A percentile compares a stretch with the other conserved stretches of the same genome.
Evolutionary conservation across 2,797 vertebrate species (phyloP).

Genomic region (Geotrypetes seraphini): DNA sequence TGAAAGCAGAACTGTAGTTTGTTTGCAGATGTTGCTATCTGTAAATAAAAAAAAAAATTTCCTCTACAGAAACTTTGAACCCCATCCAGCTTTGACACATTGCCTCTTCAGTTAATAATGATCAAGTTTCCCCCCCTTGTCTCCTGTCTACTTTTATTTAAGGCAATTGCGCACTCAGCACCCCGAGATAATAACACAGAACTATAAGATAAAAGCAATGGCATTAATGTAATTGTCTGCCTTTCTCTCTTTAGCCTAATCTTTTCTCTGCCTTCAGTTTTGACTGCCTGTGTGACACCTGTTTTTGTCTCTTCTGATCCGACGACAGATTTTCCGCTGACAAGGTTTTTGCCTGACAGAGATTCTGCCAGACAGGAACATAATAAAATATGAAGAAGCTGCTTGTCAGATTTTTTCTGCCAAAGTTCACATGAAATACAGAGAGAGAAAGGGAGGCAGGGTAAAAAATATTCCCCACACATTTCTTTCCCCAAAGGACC

Average conservation of each 20-base stretch:
- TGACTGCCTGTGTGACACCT: slow-evolving; percentile 90
- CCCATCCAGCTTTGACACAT: slow-evolving; percentile 64
- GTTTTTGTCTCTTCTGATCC: slow-evolving; percentile 89
- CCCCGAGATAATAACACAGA: slow-evolving; percentile 71
- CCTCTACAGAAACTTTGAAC: slow-evolving; percentile 69
- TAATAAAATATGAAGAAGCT: slow-evolving; percentile 96
- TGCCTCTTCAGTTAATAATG: slow-evolving; percentile 71
- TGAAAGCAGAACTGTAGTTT: slow-evolving; percentile 52
- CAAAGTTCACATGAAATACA: slow-evolving; percentile 73
- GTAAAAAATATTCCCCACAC: slow-evolving; percentile 45
- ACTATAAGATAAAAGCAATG: slow-evolving; percentile 78
- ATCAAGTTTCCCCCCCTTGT: slow-evolving; percentile 71
- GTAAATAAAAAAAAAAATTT: no score
- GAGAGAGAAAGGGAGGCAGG: slow-evolving; percentile 5
- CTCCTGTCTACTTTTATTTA: slow-evolving; percentile 66
- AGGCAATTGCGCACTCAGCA: slow-evolving; percentile 77
- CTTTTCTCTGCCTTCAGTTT: slow-evolving; percentile 62
- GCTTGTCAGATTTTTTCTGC: slow-evolving; percentile 86
- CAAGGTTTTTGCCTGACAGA: slow-evolving; percentile 85
- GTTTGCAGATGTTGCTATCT: slow-evolving; percentile 50
- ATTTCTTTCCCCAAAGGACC: slow-evolving; percentile 51
- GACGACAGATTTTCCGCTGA: slow-evolving; percentile 82
- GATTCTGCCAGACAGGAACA: slow-evolving; percentile 81
- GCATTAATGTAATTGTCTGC: slow-evolving; percentile 82
- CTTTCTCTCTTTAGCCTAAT: slow-evolving; percentile 74